Evolutionary conservation across 2,797 vertebrate genomes (phyloP), one percentile per base, ranked within the genome.

Genomic region (Takifugu ocellatus): DNA sequence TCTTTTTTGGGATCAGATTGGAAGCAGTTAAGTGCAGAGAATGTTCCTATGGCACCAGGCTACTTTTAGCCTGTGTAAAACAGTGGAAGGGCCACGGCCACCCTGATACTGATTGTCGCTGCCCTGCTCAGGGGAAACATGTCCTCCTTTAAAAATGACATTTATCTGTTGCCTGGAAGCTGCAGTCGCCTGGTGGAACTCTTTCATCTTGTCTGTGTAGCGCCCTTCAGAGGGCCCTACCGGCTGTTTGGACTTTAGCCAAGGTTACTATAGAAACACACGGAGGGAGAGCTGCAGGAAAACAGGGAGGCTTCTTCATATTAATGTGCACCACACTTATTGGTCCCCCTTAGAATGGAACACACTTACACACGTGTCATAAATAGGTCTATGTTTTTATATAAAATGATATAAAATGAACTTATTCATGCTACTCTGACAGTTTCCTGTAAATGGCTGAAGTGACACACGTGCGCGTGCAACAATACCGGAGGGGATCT

Each of bases 211-310:
- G 72, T 67, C 75, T 82, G 81, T 72, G 74, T 78, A 63, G 76
- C 78, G 84, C 81, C 84, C 84, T 85, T 88, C 84, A 82, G 79
- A 85, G 81, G 75, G 82, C 74, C 79, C 83, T 75, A 54, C 77
- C 61, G 81, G 83, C 84, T 83, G 78, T 79, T 86, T 88, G 86
- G 86, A 83, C 63, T 74, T 81, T 66, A 79, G 83, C 84, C 84
- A 87, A 72, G 81, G 84, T 88, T 85, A 84, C 83, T 85, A 88
- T 87, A 83, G 84, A 87, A 87, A 88, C 84, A 74, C 66, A 74
- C 66, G 57, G 77, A 74, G 75, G 58, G 81, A 83, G 78, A 71
- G 74, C 71, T 56, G 77, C 71, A 68, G 66, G 61, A 42, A 65
- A 78, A 59, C 51, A 59, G 75, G 60, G 70, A 73, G 72, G 61